A percentile compares a stretch with the other conserved stretches of the same genome.
Conservation (phyloP, 2,797 vertebrate species). For the Toxotes lorentzi region DNA sequence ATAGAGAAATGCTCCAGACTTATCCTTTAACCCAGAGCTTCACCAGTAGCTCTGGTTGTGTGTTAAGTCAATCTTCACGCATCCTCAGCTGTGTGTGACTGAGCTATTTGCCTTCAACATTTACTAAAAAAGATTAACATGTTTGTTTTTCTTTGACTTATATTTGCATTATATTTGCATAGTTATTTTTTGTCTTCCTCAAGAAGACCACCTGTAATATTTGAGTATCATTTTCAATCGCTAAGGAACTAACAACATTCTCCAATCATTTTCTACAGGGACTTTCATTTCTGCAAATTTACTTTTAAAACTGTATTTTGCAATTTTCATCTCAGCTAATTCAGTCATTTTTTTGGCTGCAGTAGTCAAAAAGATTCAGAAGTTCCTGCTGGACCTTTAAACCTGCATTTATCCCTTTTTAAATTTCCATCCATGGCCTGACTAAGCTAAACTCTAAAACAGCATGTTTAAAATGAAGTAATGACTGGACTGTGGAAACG, state of each 20-base stretch:
- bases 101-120: neutral
- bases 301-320: neutral
- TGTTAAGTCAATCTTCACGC: constrained; percentile 5
- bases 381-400: neutral
- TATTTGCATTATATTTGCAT: neutral
- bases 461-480: neutral
- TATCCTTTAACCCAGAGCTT: neutral
- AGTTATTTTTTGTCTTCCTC: neutral
- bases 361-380: neutral
- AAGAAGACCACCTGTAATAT: neutral
- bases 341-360: neutral
- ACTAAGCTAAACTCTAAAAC: constrained; percentile 29
- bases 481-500: constrained; percentile 26
- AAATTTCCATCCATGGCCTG: constrained; percentile 9
- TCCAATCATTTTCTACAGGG: neutral
- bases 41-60: neutral
- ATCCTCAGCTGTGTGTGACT: neutral
- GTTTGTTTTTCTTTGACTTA: neutral
- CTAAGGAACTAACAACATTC: neutral
- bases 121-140: neutral
- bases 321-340: constrained; percentile 7
- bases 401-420: neutral
- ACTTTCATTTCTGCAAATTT: constrained; percentile 34
- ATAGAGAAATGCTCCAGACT: neutral
- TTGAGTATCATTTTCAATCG: neutral